Base-by-base conservation (phyloP, 2,113 vertebrate species). In the Pseudolaguvia tuberculata region DNA sequence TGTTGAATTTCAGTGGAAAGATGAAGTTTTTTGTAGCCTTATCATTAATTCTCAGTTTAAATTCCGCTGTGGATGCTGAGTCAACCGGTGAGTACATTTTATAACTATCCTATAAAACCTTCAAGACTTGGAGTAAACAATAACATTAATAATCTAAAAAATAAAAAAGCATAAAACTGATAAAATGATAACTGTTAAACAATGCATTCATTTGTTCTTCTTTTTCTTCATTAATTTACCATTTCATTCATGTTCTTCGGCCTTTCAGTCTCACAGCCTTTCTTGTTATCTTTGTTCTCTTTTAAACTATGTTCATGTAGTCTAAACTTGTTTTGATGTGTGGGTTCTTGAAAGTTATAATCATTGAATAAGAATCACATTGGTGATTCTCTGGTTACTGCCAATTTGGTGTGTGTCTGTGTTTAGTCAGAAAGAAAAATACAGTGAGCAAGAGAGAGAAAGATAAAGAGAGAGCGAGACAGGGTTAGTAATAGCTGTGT, bases 21-120 rank as follows among this genome's bases (percentile, higher is more conserved):
- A 71, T 79, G 75, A 70, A 82, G 80, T 75, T 80, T 55, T 66
- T 82, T 25, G 59, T 18, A 51, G 83, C 92, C 63, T 83, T 92
- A 70, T 79, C 86, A 78, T 91, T 94, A 75, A 84, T 91, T 27
- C 84, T 95, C 82, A 91, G 85, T 63, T 84, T 90, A 1, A 87
- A 87, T 82, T 80, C 78, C 10, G 81, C 82, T 8, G 80, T 86
- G 53, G 79, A 85, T 71, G 88, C 85, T 23, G 86, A 92, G 81
- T 85, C 83, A 77, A 84, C 90, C 61, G 88, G 81, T 83, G 53
- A 80, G 81, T 73, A 70, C 21, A n/a, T 7, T 13, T 47, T 23
- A 58, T 31, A 13, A 17, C 18, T 1, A 42, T 47, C 20, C 50
- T 48, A 52, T 72, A 47, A 45, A 5, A n/a, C 4, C 21, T 4